phyloP scores from a whole-genome alignment of 2,113 vertebrate genomes.

The Benitochromis conjunctus region DNA sequence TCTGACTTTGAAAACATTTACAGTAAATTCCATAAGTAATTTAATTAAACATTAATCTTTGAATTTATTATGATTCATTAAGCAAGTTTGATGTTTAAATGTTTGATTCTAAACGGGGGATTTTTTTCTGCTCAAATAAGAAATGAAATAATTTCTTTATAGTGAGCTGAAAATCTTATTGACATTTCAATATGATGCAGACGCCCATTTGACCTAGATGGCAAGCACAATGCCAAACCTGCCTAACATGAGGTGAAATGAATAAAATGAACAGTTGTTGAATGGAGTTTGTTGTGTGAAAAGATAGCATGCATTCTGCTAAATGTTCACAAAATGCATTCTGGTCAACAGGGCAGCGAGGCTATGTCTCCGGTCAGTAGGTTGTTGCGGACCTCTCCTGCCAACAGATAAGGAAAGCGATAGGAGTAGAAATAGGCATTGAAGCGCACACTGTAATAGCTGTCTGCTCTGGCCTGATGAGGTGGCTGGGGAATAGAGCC shows the following conservation, averaged over 20 bases:
- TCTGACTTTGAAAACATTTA: constrained; percentile 1
- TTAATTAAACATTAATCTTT: constrained; percentile 17
- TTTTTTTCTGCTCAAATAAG: not conserved
- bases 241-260: not conserved
- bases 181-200: not conserved
- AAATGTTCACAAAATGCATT: constrained; percentile 1
- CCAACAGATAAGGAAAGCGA: constrained; percentile 39
- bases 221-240: constrained; percentile 8
- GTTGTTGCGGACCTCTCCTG: constrained; percentile 32
- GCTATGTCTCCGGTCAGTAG: constrained; percentile 40
- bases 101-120: not conserved
- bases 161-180: not conserved
- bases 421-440: constrained; percentile 40
- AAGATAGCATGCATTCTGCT: not conserved
- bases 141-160: not conserved
- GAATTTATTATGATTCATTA: not conserved
- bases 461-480: constrained; percentile 58
- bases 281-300: not conserved
- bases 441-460: constrained; percentile 47
- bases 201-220: not conserved
- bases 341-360: constrained; percentile 13
- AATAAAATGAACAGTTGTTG: not conserved
- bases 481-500: constrained; percentile 45
- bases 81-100: not conserved
- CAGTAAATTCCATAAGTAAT: not conserved